Evolutionary conservation across 2,113 vertebrate species (phyloP), one percentile per base, ranked within the genome.

Genomic region (Motacilla alba): DNA sequence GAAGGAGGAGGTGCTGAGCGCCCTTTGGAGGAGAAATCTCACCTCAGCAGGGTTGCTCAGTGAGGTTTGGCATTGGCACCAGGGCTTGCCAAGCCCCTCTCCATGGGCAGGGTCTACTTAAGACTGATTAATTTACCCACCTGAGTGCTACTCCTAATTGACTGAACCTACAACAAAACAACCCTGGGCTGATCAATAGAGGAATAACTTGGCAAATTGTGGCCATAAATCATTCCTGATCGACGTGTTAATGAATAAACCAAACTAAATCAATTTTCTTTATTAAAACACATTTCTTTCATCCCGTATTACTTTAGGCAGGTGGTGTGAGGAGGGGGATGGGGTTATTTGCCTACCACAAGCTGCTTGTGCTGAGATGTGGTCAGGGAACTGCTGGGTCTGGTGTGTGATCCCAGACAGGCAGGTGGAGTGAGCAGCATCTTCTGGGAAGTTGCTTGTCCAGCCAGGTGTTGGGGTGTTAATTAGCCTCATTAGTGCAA

Each of bases 151-250:
- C 53, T 96, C 78, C 84, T 98, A 98, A 98, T 97, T 97, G 97
- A 97, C 94, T 96, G 94, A 95, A 90, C 88, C 76, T 90, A 89
- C n/a, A 93, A 74, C 89, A 95, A 97, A 97, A 96, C 97, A 97
- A 98, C 96, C 92, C 87, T 20, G 16, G 11, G 55, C 88, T 90
- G 97, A 98, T 98, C 98, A 62, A 98, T 98, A 97, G 76, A 97
- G 95, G 98, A 98, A 98, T 98, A 98, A 98, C 98, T 98, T 97
- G 96, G 95, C 97, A 98, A 98, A 98, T 98, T 97, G 97, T 89
- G 89, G 84, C 69, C 91, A 97, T 98, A 97, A 97, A 98, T 98
- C 98, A 97, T 93, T 94, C 94, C 94, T 33, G 87, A 98, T 97
- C 37, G 91, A 95, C 82, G 79, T 91, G 94, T 76, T 98, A 97